Conservation (phyloP, 2,797 vertebrate species). For the Neopelma chrysocephalum region DNA sequence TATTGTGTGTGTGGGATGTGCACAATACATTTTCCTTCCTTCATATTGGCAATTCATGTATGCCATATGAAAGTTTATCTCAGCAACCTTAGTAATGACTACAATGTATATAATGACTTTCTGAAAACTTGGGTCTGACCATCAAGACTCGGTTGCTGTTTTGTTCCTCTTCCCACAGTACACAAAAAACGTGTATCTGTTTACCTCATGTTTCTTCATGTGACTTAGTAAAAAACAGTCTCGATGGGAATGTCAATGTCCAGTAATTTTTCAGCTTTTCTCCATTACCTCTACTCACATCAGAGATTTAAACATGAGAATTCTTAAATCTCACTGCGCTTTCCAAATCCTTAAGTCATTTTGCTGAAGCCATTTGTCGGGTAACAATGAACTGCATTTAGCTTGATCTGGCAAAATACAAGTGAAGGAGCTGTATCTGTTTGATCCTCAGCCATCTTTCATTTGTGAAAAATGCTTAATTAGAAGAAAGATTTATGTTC, state of each 20-base stretch:
- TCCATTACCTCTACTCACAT: neutral
- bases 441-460: neutral
- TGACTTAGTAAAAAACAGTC: neutral
- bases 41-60: neutral
- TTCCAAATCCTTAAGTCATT: neutral
- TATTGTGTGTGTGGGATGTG: neutral
- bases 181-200: neutral
- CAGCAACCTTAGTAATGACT: neutral
- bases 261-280: neutral
- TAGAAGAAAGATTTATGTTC: conserved; percentile 35
- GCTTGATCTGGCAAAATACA: neutral
- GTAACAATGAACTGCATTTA: neutral
- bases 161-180: neutral
- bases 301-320: neutral
- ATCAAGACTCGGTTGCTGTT: neutral
- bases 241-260: neutral
- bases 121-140: neutral
- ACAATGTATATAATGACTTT: neutral
- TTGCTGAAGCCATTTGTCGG: neutral
- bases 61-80: neutral
- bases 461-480: conserved; percentile 18
- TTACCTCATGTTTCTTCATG: neutral
- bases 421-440: neutral
- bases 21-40: neutral
- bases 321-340: neutral